A percentile compares a stretch with the other conserved stretches of the same genome.
Conservation (phyloP, 92 coral and sea anemone species). For the Pocillopora meandrina region DNA sequence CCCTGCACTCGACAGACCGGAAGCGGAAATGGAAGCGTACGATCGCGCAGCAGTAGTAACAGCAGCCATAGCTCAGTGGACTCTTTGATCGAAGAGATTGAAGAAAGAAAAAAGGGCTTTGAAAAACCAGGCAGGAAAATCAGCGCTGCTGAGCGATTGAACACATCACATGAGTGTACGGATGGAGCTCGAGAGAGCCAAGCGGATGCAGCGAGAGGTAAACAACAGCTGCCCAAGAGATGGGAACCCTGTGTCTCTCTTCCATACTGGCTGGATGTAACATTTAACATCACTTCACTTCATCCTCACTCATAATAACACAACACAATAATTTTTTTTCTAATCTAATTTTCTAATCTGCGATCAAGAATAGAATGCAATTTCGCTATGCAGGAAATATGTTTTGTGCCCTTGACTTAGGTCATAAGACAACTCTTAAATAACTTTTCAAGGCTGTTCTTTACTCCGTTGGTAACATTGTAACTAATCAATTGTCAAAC, state of each 20-base stretch:
- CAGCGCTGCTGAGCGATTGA: constrained; percentile 53
- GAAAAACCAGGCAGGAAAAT: constrained; percentile 62
- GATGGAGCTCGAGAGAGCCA: constrained; percentile 10
- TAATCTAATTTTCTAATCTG: too few species aligned
- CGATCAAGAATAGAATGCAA: too few species aligned
- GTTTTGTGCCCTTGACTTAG: too few species aligned
- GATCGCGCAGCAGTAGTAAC: constrained; percentile 44
- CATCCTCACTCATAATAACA: too few species aligned
- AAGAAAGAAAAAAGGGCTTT: constrained; percentile 65
- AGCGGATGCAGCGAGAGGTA: constrained; percentile 64
- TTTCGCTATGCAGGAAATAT: too few species aligned
- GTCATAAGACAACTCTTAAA: too few species aligned
- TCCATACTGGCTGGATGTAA: not conserved
- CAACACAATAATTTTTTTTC: too few species aligned
- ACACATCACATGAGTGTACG: constrained; percentile 1
- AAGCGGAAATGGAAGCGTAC: constrained; percentile 44
- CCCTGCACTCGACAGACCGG: constrained; percentile 44
- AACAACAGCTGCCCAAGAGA: constrained; percentile 28
- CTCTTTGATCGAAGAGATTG: constrained; percentile 69
- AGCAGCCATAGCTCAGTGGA: constrained; percentile 79
- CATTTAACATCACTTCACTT: not conserved
- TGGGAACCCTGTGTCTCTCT: not conserved
- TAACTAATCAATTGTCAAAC: too few species aligned
- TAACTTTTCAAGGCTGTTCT: too few species aligned
- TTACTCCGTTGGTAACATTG: too few species aligned